Base-by-base conservation (phyloP, 1,140 invertebrate species). In the Oscheius sp. region DNA sequence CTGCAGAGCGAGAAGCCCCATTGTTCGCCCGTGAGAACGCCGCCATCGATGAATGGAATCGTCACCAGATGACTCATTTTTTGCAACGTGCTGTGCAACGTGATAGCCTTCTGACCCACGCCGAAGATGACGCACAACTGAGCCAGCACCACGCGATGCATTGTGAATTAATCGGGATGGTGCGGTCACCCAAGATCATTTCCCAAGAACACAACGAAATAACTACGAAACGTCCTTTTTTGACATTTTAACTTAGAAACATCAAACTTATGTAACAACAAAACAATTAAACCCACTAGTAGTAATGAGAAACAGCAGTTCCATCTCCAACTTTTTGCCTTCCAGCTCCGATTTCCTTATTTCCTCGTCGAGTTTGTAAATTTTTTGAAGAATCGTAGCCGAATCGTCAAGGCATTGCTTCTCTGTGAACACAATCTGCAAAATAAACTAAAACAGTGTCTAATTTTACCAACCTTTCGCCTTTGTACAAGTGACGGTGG, bases 261-360 rank as follows among this genome's bases (percentile, higher is more conserved):
- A 10, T 10, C 38, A n/a, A 42, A 42, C n/a, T 42, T 42, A n/a
- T 42, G 3, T 26, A 7, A 23, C 3, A 29, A 29, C 26, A 7
- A 62, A 26, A n/a, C n/a, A 26, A 32, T n/a, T 4, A 26, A 20
- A 20, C 63, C 23, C 10, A 65, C 63, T 65, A 2, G 63, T 65
- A 7, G 32, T 38, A 3, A 65, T 65, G 10, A 38, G n/a, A 20
- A 65, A 31, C 2, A 65, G 63, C n/a, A 65, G n/a, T 65, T 65
- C 63, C 63, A 20, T 65, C 31, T 65, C 63, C 3, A 65, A 4
- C 20, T 34, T 28, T 26, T 38, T 35, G 20, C 63, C 63, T 42
- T 65, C 35, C 63, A 38, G 13, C 28, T 65, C 63, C 3, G 45
- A 18, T 20, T n/a, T 42, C 29, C 10, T 3, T 20, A 65, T 65